Evolutionary conservation across 2,888 invertebrate genomes (phyloP).

Genomic region (Microchrysa polita): DNA sequence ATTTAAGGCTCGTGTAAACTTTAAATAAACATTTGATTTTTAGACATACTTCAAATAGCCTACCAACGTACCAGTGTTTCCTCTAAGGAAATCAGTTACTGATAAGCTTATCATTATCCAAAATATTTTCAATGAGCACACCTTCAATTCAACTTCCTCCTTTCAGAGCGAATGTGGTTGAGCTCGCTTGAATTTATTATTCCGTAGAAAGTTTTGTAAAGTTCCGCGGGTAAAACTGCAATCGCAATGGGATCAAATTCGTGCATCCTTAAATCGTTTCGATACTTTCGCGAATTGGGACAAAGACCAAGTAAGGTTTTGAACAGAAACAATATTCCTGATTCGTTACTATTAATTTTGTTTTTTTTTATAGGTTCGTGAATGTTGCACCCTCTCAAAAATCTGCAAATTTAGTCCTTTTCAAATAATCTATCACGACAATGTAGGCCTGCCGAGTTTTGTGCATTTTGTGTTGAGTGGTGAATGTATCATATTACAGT

Average conservation of each 20-base stretch:
- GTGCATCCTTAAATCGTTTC: constrained; percentile 56
- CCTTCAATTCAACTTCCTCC: constrained; percentile 1
- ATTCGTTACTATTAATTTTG: too few relatives aligned
- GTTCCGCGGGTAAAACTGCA: constrained; percentile 58
- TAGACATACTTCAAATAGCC: too few relatives aligned
- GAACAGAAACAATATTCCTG: too few relatives aligned
- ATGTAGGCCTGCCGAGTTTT: constrained; percentile 57
- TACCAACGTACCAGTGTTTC: too few relatives aligned
- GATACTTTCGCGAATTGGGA: constrained; percentile 59
- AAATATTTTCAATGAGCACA: not conserved
- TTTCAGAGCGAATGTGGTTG: constrained; percentile 68
- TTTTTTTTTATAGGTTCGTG: constrained; percentile 41
- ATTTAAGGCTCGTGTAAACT: too few relatives aligned
- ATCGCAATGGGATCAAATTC: constrained; percentile 58
- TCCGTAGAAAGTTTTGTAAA: constrained; percentile 69
- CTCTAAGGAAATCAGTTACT: not conserved
- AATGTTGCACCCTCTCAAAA: constrained; percentile 50
- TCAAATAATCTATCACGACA: constrained; percentile 59
- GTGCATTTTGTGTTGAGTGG: constrained; percentile 62
- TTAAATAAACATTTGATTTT: too few relatives aligned
- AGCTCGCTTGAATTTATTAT: constrained; percentile 71
- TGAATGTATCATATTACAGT: constrained; percentile 61
- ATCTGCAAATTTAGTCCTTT: constrained; percentile 59
- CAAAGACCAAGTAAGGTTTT: constrained; percentile 56
- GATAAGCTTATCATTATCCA: constrained; percentile 13